phyloP scores from a whole-genome alignment of 2,797 vertebrate species.

The Fringilla coelebs region DNA sequence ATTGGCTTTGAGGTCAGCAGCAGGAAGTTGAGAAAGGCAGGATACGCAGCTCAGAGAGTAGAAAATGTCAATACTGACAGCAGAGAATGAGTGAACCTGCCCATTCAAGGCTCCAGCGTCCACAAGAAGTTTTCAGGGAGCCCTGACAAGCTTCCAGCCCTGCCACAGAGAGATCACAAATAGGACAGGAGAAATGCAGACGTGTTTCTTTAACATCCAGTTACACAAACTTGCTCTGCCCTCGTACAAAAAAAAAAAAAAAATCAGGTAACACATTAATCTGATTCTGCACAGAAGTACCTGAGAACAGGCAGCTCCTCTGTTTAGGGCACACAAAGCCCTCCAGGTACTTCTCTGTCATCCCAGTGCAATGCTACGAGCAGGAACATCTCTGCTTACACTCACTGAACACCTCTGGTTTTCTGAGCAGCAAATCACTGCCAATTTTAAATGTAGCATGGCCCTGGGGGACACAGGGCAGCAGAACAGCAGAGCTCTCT shows the following conservation, averaged over 20 bases:
- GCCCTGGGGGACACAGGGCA: background rate
- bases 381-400: background rate
- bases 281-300: background rate
- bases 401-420: background rate
- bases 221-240: background rate
- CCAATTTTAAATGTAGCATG: background rate
- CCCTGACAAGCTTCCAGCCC: background rate
- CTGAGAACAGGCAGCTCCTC: background rate
- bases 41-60: background rate
- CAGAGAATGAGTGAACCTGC: background rate
- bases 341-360: background rate
- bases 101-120: background rate
- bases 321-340: background rate
- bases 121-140: background rate
- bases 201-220: background rate
- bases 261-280: background rate
- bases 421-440: background rate
- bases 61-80: background rate
- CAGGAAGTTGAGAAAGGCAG: conserved; percentile 12
- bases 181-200: background rate
- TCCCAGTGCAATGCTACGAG: fast-evolving
- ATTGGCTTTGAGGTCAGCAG: background rate
- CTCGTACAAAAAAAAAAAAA: background rate
- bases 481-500: background rate
- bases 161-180: background rate